Percentiles rank a stretch among this genome's conserved stretches.
Conservation (phyloP, 2,888 invertebrate species). For the Clusia tigrina region DNA sequence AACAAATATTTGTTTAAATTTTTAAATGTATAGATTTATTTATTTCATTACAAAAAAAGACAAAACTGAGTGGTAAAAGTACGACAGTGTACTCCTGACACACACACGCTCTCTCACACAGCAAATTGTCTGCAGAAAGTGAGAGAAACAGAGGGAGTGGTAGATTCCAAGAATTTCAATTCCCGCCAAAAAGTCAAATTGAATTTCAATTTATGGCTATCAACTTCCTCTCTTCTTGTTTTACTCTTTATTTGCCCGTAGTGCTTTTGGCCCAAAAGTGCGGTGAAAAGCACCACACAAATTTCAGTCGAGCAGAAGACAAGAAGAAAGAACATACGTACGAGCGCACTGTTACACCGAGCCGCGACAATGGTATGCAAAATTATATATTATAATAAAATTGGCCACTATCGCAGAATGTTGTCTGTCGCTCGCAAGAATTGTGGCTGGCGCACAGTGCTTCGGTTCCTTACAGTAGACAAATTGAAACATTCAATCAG, state of each 20-base stretch:
- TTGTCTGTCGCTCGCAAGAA: neutral
- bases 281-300: slow-evolving; percentile 28
- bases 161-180: neutral
- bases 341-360: slow-evolving; percentile 3
- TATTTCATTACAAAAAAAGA: no score
- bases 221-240: slow-evolving; percentile 28
- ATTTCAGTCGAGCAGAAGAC: no score
- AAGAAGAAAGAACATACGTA: no score
- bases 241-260: slow-evolving; percentile 43
- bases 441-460: neutral
- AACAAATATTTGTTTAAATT: no score
- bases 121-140: no score
- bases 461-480: no score
- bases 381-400: slow-evolving; percentile 31
- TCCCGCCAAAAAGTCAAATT: slow-evolving; percentile 37
- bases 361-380: slow-evolving; percentile 23
- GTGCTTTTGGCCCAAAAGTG: no score
- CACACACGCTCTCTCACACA: no score
- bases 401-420: slow-evolving; percentile 40
- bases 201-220: slow-evolving; percentile 36
- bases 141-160: neutral
- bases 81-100: no score
- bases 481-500: no score
- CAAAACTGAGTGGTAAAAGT: no score
- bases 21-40: no score